These are phyloP conservation scores for Lindbergichthys nudifrons DNA, from an alignment of 2,797 vertebrate genomes.

Conservation along the genomic window DNA sequence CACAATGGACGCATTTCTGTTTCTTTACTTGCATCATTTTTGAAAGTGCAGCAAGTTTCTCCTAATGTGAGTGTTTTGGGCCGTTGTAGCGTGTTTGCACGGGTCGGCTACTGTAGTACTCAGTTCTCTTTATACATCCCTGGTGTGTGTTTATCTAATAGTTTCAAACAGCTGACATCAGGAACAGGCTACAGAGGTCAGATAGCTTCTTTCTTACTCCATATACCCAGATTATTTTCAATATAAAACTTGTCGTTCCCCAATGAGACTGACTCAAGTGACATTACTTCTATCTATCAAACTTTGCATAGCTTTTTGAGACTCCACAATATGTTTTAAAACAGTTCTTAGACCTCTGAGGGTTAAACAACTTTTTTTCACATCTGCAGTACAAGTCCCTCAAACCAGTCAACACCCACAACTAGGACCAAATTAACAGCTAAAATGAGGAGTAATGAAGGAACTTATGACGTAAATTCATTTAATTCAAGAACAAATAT, in stretches of 20 bases:
- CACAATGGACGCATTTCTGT: too few species aligned
- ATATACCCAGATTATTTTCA: neutral
- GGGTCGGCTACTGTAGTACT: too few species aligned
- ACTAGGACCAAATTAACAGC: neutral
- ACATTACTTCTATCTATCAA: neutral
- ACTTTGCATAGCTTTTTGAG: neutral
- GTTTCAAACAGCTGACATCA: neutral
- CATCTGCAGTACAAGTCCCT: neutral
- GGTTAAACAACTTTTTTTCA: neutral
- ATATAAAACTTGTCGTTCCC: neutral
- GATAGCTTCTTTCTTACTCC: neutral
- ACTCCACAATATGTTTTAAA: neutral
- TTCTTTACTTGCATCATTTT: too few species aligned
- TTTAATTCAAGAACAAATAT: slow-evolving; percentile 17
- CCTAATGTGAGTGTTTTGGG: too few species aligned
- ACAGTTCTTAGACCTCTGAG: too few species aligned
- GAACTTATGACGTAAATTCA: neutral
- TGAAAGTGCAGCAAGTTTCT: too few species aligned
- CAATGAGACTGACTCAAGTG: neutral
- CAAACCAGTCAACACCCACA: neutral
- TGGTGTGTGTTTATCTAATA: too few species aligned
- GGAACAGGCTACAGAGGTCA: neutral
- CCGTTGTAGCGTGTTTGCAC: too few species aligned
- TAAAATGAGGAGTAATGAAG: neutral
- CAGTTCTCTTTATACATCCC: too few species aligned